Conservation (phyloP, 2,113 vertebrate genomes). For the Takifugu flavidus region DNA sequence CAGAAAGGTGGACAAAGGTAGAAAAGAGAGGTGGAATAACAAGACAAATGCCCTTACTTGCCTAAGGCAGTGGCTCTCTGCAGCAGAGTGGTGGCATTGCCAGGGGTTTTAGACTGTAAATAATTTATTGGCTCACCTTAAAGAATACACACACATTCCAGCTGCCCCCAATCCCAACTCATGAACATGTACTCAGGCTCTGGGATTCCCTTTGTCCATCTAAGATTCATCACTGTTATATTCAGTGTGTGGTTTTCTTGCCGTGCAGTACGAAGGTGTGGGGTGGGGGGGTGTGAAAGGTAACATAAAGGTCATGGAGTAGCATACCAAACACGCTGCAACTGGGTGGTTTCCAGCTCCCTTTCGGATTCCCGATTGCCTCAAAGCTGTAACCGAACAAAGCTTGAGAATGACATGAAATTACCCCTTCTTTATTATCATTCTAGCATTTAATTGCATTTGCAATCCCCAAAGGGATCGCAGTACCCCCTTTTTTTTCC, state of each 20-base stretch:
- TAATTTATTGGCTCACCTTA: slow-evolving; percentile 51
- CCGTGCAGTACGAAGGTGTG: not conserved
- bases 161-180: not conserved
- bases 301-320: not conserved
- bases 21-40: slow-evolving; percentile 1
- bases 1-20: slow-evolving; percentile 3
- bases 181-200: slow-evolving; percentile 6
- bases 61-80: slow-evolving; percentile 28
- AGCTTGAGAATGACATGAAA: slow-evolving; percentile 28
- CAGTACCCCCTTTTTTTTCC: slow-evolving; percentile 22
- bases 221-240: too few relatives aligned
- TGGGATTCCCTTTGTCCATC: not conserved
- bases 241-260: too few relatives aligned
- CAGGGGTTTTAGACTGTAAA: slow-evolving; percentile 53
- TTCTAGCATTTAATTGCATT: slow-evolving; percentile 55
- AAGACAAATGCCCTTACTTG: slow-evolving; percentile 24
- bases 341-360: too few relatives aligned
- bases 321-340: not conserved
- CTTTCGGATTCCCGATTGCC: not conserved
- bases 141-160: slow-evolving; percentile 23
- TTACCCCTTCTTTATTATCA: slow-evolving; percentile 42
- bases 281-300: slow-evolving; percentile 1
- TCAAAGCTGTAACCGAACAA: slow-evolving; percentile 11
- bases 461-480: slow-evolving; percentile 19
- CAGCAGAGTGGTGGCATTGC: slow-evolving; percentile 33